Evolutionary conservation across 2,888 invertebrate species (phyloP).

Genomic region (Neoascia interrupta): DNA sequence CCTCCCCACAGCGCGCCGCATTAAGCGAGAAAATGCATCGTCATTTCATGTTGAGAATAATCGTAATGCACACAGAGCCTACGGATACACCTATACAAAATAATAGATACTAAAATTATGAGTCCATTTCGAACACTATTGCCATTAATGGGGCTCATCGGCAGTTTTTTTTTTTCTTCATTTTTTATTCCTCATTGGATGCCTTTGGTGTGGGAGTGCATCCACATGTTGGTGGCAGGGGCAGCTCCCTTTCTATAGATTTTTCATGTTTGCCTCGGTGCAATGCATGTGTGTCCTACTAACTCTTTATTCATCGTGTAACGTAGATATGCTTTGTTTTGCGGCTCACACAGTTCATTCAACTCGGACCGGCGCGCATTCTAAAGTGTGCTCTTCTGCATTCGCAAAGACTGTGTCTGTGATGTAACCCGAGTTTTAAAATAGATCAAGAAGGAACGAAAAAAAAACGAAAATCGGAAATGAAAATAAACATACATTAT

Average conservation of each 20-base stretch:
- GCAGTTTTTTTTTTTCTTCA: slow-evolving; percentile 1
- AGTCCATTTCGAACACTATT: slow-evolving; percentile 49
- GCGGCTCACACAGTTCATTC: slow-evolving; percentile 60
- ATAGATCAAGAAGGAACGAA: slow-evolving; percentile 60
- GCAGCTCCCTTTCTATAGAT: neutral
- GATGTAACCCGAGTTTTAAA: slow-evolving; percentile 66
- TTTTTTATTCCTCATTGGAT: too few species aligned
- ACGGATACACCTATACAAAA: slow-evolving; percentile 3
- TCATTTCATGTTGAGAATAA: slow-evolving; percentile 59
- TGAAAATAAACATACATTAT: slow-evolving; percentile 59
- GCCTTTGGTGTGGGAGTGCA: slow-evolving; percentile 13
- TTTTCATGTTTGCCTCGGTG: slow-evolving; percentile 34
- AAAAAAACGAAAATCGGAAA: slow-evolving; percentile 54
- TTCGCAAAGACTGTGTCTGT: slow-evolving; percentile 66
- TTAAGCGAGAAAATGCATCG: slow-evolving; percentile 60
- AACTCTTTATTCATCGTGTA: slow-evolving; percentile 61
- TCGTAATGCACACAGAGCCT: slow-evolving; percentile 26
- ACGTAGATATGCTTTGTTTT: slow-evolving; percentile 58
- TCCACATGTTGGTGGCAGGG: neutral
- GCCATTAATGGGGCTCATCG: slow-evolving; percentile 51
- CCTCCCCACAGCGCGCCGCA: slow-evolving; percentile 1
- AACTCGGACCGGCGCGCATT: slow-evolving; percentile 37
- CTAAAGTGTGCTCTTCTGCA: slow-evolving; percentile 53
- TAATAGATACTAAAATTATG: slow-evolving; percentile 63
- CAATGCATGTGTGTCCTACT: slow-evolving; percentile 67